Evolutionary conservation across 2,113 vertebrate species (phyloP).

Genomic region (Tilapia sparmanii): DNA sequence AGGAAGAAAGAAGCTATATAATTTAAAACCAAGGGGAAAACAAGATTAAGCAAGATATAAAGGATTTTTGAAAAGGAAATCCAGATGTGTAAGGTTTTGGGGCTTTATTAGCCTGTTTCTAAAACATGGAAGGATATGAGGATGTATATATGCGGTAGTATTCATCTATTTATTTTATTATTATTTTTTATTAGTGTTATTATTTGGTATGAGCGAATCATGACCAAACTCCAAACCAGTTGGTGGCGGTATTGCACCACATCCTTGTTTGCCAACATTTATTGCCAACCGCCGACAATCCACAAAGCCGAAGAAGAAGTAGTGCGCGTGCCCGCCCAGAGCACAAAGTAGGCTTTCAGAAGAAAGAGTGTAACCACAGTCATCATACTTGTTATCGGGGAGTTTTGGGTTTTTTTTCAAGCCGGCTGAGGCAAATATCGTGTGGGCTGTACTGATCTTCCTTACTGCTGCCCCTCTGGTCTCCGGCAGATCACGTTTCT

Average conservation of each 20-base stretch:
- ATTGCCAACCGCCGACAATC: not conserved
- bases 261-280: not conserved
- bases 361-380: not conserved
- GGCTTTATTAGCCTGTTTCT: not conserved
- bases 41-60: not conserved
- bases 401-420: too few species aligned
- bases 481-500: not conserved
- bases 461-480: not conserved
- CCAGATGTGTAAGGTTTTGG: not conserved
- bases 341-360: not conserved
- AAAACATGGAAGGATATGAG: not conserved
- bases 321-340: not conserved
- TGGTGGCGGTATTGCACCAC: not conserved
- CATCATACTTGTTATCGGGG: not conserved
- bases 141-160: not conserved
- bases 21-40: not conserved
- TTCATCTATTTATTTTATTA: not conserved
- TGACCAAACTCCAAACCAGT: not conserved
- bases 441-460: not conserved
- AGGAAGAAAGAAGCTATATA: not conserved
- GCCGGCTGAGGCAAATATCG: too few species aligned
- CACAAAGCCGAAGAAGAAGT: not conserved
- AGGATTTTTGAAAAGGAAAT: not conserved
- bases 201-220: not conserved
- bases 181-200: not conserved